These are phyloP conservation scores for Sparus aurata DNA, from an alignment of 2,797 vertebrate species.

Conservation along the genomic window DNA sequence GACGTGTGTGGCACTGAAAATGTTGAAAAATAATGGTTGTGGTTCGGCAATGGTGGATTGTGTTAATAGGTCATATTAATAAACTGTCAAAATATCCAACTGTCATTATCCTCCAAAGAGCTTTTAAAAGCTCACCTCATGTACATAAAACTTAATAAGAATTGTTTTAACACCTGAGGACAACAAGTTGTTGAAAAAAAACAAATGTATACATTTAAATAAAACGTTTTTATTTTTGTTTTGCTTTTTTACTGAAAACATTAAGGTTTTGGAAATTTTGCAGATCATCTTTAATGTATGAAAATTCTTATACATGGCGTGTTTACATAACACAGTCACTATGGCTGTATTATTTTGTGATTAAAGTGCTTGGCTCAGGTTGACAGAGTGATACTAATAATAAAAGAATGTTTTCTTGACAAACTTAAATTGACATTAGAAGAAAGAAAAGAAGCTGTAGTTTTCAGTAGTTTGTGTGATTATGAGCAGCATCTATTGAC, in stretches of 20 bases:
- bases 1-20: constrained; percentile 31
- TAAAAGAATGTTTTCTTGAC: background rate
- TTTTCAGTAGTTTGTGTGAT: background rate
- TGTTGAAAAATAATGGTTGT: constrained; percentile 46
- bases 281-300: background rate
- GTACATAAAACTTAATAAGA: background rate
- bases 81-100: constrained; percentile 1
- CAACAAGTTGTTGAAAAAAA: background rate
- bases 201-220: background rate
- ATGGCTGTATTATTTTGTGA: background rate
- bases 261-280: background rate
- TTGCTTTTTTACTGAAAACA: background rate
- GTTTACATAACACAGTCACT: background rate
- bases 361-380: background rate
- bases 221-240: background rate
- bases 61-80: constrained; percentile 35
- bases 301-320: background rate
- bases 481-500: background rate
- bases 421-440: background rate
- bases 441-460: too few species aligned
- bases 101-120: constrained; percentile 1
- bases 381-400: background rate
- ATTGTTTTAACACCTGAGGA: background rate
- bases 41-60: constrained; percentile 46
- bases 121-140: background rate